A percentile compares a stretch with the other conserved stretches of the same genome.
Evolutionary conservation across 2,888 invertebrate species (phyloP).

Genomic region (Sicus ferrugineus): DNA sequence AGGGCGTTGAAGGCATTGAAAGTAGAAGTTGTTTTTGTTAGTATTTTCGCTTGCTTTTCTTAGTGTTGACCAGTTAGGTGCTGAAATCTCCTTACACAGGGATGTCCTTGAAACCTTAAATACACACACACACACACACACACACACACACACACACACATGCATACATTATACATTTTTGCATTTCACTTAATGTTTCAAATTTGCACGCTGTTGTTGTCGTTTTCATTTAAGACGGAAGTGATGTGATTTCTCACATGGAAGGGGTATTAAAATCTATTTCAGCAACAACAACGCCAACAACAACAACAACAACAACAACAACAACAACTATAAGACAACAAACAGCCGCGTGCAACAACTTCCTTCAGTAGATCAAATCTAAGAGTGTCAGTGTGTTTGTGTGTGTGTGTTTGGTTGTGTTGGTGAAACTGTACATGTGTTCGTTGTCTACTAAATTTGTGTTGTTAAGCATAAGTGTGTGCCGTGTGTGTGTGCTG

Average conservation of each 20-base stretch:
- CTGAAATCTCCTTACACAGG: background rate
- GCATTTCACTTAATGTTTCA: background rate
- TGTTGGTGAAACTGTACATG: no score
- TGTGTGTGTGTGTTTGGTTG: no score
- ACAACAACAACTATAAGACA: background rate
- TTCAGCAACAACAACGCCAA: background rate
- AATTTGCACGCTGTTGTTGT: background rate
- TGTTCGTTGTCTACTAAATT: no score
- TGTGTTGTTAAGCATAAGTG: no score
- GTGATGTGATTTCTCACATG: background rate
- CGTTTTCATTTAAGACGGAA: background rate
- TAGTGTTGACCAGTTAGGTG: background rate
- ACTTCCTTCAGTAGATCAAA: no score
- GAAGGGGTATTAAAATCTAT: no score
- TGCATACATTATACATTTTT: background rate
- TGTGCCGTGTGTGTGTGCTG: no score
- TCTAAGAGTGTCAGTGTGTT: no score
- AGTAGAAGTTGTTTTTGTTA: background rate
- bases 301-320: conserved; percentile 3
- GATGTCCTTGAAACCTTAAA: no score
- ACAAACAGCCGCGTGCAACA: no score
- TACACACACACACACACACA: background rate
- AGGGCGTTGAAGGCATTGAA: background rate
- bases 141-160: background rate
- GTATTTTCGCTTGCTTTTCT: background rate